Percentiles rank a stretch among this genome's conserved stretches.
Conservation (phyloP, 2,888 invertebrate species). For the Lordiphosa fenestrarum region DNA sequence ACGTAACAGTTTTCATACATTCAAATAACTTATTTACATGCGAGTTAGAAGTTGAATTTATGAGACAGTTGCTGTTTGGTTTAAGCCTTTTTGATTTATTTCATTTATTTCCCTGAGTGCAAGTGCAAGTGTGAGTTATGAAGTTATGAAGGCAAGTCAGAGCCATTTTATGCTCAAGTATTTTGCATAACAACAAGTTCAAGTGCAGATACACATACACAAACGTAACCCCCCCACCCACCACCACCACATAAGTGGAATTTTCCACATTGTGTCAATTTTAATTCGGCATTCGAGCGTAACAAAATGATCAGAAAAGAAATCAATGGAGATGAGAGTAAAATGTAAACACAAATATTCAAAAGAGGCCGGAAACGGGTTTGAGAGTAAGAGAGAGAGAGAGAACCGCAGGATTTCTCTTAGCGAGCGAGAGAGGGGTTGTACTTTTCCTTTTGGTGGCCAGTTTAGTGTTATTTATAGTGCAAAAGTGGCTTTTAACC, state of each 20-base stretch:
- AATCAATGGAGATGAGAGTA: conserved; percentile 30
- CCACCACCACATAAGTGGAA: conserved; percentile 16
- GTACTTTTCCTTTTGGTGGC: conserved; percentile 13
- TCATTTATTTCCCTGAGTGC: neutral
- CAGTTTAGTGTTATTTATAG: conserved; percentile 35
- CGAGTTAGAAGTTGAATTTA: conserved; percentile 18
- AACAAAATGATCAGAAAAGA: conserved; percentile 21
- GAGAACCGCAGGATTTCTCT: neutral
- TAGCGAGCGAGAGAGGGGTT: neutral
- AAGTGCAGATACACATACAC: conserved; percentile 14
- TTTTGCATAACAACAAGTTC: conserved; percentile 37
- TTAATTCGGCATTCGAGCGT: conserved; percentile 6
- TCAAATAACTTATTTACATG: conserved; percentile 17
- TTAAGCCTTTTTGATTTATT: conserved; percentile 27
- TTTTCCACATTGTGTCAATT: conserved; percentile 13
- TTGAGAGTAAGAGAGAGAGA: neutral
- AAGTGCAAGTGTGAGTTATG: no score
- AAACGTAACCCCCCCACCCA: neutral
- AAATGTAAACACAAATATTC: neutral
- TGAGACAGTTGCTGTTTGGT: conserved; percentile 17
- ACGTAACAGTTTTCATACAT: no score
- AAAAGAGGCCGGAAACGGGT: conserved; percentile 1
- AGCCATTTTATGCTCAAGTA: conserved; percentile 19
- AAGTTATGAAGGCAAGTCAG: no score
- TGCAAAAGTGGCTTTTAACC: conserved; percentile 43